Conservation (phyloP, 35 echinoderm and acorn worm species). For the Stichopus chloronotus region DNA sequence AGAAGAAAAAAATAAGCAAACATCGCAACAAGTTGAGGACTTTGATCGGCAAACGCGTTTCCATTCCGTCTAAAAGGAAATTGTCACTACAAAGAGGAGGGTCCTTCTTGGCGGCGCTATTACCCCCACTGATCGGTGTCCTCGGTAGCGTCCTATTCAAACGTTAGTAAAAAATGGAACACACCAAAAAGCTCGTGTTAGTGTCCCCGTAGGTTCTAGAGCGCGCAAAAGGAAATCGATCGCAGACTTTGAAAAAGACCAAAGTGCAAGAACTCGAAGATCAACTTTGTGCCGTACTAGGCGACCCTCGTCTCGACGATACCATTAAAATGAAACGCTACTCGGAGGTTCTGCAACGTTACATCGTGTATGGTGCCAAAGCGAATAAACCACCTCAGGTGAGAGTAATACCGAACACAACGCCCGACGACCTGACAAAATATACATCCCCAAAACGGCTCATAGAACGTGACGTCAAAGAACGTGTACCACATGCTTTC, state of each 20-base stretch:
- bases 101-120: no score
- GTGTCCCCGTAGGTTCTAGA: slow-evolving; percentile 34
- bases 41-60: background rate
- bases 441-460: no score
- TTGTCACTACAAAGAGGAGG: background rate
- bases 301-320: background rate
- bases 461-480: slow-evolving; percentile 26
- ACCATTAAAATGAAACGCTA: slow-evolving; percentile 49
- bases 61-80: slow-evolving; percentile 1
- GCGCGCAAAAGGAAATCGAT: background rate
- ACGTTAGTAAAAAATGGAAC: no score
- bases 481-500: slow-evolving; percentile 29
- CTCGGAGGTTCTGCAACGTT: slow-evolving; percentile 12
- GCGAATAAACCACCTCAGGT: background rate
- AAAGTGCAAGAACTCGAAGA: slow-evolving; percentile 34
- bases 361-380: background rate
- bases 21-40: slow-evolving; percentile 20
- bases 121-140: no score
- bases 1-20: slow-evolving; percentile 16
- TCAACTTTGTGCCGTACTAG: background rate
- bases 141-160: no score
- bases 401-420: background rate
- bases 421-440: no score
- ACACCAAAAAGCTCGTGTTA: slow-evolving; percentile 43
- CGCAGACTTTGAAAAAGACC: slow-evolving; percentile 1